Conservation (phyloP, 2,797 vertebrate species). For the Bucorvus abyssinicus region DNA sequence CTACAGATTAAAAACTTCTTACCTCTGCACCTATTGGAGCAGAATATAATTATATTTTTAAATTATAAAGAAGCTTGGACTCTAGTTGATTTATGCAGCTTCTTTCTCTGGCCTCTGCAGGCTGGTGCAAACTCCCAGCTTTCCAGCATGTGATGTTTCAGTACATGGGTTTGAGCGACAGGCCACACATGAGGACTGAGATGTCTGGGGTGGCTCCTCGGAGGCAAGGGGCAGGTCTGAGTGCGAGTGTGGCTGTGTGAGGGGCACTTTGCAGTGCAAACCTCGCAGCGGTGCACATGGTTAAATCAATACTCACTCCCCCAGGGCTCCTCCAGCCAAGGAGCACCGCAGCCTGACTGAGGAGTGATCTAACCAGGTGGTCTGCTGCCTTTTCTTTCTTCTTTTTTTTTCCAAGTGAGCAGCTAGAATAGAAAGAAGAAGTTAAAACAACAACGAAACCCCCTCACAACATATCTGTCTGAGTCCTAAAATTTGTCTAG, state of each 20-base stretch:
- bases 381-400: neutral
- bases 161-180: neutral
- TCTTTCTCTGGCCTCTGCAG: neutral
- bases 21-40: neutral
- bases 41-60: neutral
- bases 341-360: accelerated
- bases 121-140: neutral
- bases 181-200: neutral
- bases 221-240: neutral
- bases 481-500: neutral
- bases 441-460: neutral
- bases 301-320: neutral
- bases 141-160: neutral
- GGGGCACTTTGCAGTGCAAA: neutral
- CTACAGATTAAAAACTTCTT: neutral
- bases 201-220: neutral
- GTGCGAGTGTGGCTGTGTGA: neutral
- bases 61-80: neutral
- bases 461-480: neutral
- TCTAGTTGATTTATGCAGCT: neutral
- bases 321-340: neutral
- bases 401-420: neutral
- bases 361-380: neutral
- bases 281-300: neutral
- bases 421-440: neutral